These are phyloP conservation scores for Xenops minutus DNA, from an alignment of 2,797 vertebrate genomes.

Conservation along the genomic window DNA sequence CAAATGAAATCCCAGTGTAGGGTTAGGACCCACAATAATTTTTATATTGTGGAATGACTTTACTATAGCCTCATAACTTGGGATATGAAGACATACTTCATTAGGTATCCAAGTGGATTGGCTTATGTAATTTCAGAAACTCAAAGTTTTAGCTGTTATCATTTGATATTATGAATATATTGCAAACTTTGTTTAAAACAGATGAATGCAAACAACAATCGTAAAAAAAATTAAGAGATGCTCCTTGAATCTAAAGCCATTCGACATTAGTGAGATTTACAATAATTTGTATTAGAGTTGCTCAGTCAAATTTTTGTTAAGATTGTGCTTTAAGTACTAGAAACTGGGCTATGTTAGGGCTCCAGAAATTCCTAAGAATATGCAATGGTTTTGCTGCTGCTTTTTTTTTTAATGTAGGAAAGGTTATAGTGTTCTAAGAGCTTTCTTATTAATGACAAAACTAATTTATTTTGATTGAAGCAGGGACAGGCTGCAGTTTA, in stretches of 20 bases:
- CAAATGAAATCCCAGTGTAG: not conserved
- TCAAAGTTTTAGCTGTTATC: not conserved
- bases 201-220: not conserved
- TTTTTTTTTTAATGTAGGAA: not conserved
- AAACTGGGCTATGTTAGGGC: not conserved
- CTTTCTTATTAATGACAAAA: not conserved
- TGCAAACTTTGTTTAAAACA: not conserved
- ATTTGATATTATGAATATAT: not conserved
- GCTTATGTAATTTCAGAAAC: not conserved
- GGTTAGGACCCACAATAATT: not conserved
- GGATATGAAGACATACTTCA: not conserved
- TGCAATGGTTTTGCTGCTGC: not conserved
- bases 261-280: not conserved
- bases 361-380: not conserved
- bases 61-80: not conserved
- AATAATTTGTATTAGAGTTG: not conserved
- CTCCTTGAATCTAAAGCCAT: not conserved
- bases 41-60: not conserved
- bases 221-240: not conserved
- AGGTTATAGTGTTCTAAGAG: not conserved
- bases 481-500: not conserved
- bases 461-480: not conserved
- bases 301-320: not conserved
- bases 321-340: not conserved
- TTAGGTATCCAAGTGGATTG: not conserved